Conservation (phyloP, 2,888 invertebrate genomes). For the Lycia hirtaria region DNA sequence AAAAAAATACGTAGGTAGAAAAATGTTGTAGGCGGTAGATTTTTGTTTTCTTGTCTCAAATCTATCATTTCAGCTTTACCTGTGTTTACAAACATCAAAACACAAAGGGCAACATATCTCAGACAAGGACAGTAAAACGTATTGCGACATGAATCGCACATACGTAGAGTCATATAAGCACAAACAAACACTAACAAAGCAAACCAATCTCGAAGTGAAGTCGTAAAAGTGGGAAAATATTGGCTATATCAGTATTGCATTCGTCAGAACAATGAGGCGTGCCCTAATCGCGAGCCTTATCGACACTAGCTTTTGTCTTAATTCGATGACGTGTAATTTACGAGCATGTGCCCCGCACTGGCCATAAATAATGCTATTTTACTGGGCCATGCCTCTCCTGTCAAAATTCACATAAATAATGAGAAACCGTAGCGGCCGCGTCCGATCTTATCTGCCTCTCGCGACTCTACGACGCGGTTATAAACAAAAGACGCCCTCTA, state of each 20-base stretch:
- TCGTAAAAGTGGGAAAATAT: slow-evolving; percentile 75
- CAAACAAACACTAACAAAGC: slow-evolving; percentile 40
- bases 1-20: no score
- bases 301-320: slow-evolving; percentile 80
- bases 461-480: slow-evolving; percentile 73
- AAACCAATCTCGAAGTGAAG: slow-evolving; percentile 65
- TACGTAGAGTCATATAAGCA: slow-evolving; percentile 32
- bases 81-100: no score
- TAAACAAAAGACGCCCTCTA: slow-evolving; percentile 78
- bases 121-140: slow-evolving; percentile 8
- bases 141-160: slow-evolving; percentile 16
- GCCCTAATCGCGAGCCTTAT: slow-evolving; percentile 73
- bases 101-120: neutral
- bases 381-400: slow-evolving; percentile 66
- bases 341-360: slow-evolving; percentile 62
- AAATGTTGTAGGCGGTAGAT: no score
- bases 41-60: no score
- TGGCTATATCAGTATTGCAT: slow-evolving; percentile 69
- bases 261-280: slow-evolving; percentile 73
- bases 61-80: no score
- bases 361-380: slow-evolving; percentile 80
- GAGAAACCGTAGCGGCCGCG: slow-evolving; percentile 66
- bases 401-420: slow-evolving; percentile 84
- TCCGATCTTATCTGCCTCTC: slow-evolving; percentile 72
- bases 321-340: slow-evolving; percentile 79